Percentiles rank a stretch among this genome's conserved stretches.
Conservation (phyloP, 1,140 invertebrate species). For the Lasaia peninsularis region DNA sequence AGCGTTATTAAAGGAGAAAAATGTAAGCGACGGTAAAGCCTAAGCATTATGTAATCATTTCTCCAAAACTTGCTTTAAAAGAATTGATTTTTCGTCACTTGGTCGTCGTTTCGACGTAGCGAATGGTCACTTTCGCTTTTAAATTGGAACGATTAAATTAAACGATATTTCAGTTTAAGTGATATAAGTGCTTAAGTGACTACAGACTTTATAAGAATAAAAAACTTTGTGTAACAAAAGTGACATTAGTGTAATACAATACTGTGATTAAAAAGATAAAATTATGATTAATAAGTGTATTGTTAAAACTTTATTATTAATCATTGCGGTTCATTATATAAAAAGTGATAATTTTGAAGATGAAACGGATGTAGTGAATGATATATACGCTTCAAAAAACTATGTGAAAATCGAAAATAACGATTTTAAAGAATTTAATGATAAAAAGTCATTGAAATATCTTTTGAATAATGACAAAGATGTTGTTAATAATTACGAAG, state of each 20-base stretch:
- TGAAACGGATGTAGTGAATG: conserved; percentile 19
- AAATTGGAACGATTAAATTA: conserved; percentile 15
- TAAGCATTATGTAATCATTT: conserved; percentile 52
- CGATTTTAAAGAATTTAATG: not conserved
- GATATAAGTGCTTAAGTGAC: not conserved
- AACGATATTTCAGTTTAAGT: conserved; percentile 15
- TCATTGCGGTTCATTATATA: not conserved
- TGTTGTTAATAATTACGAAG: conserved; percentile 52
- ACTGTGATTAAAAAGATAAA: conserved; percentile 2
- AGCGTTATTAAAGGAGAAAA: conserved; percentile 5
- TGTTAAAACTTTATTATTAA: not conserved
- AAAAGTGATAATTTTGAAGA: conserved; percentile 12
- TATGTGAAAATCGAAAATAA: conserved; percentile 8
- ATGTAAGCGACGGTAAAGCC: not conserved
- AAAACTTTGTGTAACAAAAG: not conserved
- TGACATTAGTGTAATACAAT: not conserved
- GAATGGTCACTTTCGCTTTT: conserved; percentile 47
- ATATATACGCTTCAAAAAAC: conserved; percentile 16
- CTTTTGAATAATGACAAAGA: conserved; percentile 23
- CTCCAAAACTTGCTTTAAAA: conserved; percentile 43
- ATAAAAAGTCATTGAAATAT: conserved; percentile 3
- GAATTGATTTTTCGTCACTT: conserved; percentile 49
- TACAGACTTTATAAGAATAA: not conserved
- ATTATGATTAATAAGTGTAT: conserved; percentile 8
- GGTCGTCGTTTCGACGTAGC: conserved; percentile 26